Evolutionary conservation across 2,113 vertebrate genomes (phyloP), one percentile per base, ranked within the genome.

Genomic region (Phylloscopus whistleri): DNA sequence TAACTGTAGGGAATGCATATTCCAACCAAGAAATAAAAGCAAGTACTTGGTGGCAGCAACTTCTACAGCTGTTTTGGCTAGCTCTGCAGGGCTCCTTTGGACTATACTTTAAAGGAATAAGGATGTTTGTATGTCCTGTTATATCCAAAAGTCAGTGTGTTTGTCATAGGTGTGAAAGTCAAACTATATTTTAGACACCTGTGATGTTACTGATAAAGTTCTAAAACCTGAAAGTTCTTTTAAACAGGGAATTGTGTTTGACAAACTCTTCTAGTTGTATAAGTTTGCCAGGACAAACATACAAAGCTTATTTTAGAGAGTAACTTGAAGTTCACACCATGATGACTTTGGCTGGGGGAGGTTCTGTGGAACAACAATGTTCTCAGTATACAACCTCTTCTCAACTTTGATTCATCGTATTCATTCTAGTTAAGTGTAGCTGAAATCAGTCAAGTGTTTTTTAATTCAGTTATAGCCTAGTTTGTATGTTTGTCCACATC

Each of bases 401-500:
- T 73, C 51, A 41, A 5, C 44, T 13, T 49, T 14, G 17, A 44
- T 58, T 31, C 19, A 46, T 84, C 27, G 17, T 59, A 33, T 37
- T 70, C 14, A 68, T 84, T 67, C 60, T 67, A 16, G 66, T 90
- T 44, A 41, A 89, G 72, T 43, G 51, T 53, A 69, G 49, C 63
- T 69, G 37, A 73, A 94, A 39, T 69, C 79, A 84, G 55, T 33
- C 27, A 13, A 85, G 26, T 33, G 23, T 53, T 81, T 58, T 79
- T 85, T 39, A 70, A 41, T 28, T 87, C 16, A 24, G 12, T 78
- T 75, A 20, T 21, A 72, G 44, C 56, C 77, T 35, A 44, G 41
- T 81, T 89, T 84, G 93, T 94, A 64, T 89, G 86, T 95, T 93
- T 89, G 95, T 93, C 68, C 80, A 64, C 23, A 10, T 35, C 10